Conservation (phyloP, 2,797 vertebrate genomes). For the Hydrocynus forskahlii region DNA sequence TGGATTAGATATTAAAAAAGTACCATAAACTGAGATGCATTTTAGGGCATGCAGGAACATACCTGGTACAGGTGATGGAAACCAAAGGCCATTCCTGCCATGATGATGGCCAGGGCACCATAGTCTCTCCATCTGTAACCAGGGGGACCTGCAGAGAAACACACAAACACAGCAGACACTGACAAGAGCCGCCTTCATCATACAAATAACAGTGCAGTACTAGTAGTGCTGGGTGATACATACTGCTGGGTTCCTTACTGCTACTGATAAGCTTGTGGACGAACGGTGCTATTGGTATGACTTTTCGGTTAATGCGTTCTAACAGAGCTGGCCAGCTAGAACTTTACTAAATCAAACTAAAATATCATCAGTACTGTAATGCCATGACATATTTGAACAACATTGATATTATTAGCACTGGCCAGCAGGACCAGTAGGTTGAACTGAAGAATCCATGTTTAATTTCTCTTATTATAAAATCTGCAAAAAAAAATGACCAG, state of each 20-base stretch:
- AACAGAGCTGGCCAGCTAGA: no score
- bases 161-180: slow-evolving; percentile 36
- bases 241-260: no score
- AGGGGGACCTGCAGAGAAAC: slow-evolving; percentile 74
- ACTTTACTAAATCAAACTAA: no score
- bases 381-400: no score
- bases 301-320: no score
- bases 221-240: no score
- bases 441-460: background rate
- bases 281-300: no score
- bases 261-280: no score
- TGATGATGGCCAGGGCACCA: slow-evolving; percentile 90
- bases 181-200: slow-evolving; percentile 1
- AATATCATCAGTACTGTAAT: no score
- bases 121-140: slow-evolving; percentile 96
- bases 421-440: background rate
- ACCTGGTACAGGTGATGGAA: slow-evolving; percentile 97
- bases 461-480: background rate
- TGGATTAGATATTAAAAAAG: background rate
- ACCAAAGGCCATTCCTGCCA: slow-evolving; percentile 93
- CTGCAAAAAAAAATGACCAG: background rate
- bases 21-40: background rate
- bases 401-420: background rate
- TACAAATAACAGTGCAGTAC: slow-evolving; percentile 2
- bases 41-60: slow-evolving; percentile 49